phyloP scores from a whole-genome alignment of 2,797 vertebrate genomes.

The Megaceryle alcyon region DNA sequence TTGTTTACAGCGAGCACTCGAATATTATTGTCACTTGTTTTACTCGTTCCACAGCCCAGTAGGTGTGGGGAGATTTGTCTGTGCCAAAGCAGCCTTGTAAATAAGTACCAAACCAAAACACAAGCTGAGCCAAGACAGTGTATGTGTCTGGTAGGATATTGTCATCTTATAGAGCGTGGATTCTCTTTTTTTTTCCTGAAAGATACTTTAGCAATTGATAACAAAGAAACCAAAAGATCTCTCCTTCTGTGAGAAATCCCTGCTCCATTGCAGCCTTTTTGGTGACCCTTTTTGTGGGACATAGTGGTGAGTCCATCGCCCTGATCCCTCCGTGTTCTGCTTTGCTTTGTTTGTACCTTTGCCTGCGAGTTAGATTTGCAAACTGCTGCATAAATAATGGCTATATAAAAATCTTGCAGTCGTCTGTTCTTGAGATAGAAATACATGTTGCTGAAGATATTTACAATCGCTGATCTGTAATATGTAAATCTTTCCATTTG shows the following conservation, averaged over 20 bases:
- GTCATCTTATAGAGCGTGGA: background rate
- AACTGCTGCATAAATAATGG: background rate
- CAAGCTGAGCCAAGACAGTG: background rate
- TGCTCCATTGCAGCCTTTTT: background rate
- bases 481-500: background rate
- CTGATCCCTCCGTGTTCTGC: background rate
- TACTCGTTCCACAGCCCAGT: conserved; percentile 33
- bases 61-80: conserved; percentile 15
- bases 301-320: accelerated
- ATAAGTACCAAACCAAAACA: background rate
- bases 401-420: background rate
- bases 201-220: background rate
- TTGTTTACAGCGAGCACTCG: conserved; percentile 29
- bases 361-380: background rate
- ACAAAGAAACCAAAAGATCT: background rate
- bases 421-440: background rate
- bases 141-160: background rate
- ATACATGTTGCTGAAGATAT: background rate
- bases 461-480: background rate
- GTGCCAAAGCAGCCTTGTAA: conserved; percentile 11
- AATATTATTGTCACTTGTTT: conserved; percentile 19
- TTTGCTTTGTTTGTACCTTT: background rate
- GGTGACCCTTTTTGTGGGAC: background rate
- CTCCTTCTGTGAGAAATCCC: background rate
- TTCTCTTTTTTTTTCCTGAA: background rate